Evolutionary conservation across 2,113 vertebrate genomes (phyloP).

Genomic region (Ammodytes marinus): DNA sequence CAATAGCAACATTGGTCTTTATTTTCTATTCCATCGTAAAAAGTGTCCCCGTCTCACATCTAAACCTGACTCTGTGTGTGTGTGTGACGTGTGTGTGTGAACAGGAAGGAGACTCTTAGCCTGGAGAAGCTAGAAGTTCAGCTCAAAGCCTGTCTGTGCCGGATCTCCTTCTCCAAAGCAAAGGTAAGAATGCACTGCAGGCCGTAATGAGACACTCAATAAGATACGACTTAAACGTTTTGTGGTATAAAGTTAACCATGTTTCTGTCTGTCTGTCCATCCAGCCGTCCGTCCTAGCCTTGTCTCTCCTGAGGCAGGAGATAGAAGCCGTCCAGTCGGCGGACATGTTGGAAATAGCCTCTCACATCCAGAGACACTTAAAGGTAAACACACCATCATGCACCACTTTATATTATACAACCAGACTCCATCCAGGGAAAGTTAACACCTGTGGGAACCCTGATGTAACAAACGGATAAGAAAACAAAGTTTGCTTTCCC

Average conservation of each 20-base stretch:
- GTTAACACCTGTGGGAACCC: background rate
- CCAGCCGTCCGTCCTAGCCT: slow-evolving; percentile 94
- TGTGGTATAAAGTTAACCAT: background rate
- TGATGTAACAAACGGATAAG: too few relatives aligned
- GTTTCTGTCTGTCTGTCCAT: slow-evolving; percentile 29
- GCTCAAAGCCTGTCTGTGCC: slow-evolving; percentile 96
- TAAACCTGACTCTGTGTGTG: slow-evolving; percentile 3
- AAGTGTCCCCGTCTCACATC: background rate
- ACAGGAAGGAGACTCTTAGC: slow-evolving; percentile 91
- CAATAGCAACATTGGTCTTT: background rate
- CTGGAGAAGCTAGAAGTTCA: slow-evolving; percentile 97
- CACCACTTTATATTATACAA: background rate
- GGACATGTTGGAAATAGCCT: slow-evolving; percentile 91
- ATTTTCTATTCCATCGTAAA: background rate
- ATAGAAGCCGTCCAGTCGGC: slow-evolving; percentile 89
- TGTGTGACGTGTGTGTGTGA: slow-evolving; percentile 26
- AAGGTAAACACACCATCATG: slow-evolving; percentile 60
- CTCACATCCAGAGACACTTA: slow-evolving; percentile 91
- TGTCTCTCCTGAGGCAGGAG: slow-evolving; percentile 95
- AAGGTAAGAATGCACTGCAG: slow-evolving; percentile 86
- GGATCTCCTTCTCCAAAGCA: slow-evolving; percentile 95
- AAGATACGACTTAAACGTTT: background rate
- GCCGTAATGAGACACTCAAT: background rate
- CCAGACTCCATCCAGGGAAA: background rate
- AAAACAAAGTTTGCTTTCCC: background rate